Evolutionary conservation across 2,113 vertebrate genomes (phyloP).

Genomic region (Brevimyrus niger): DNA sequence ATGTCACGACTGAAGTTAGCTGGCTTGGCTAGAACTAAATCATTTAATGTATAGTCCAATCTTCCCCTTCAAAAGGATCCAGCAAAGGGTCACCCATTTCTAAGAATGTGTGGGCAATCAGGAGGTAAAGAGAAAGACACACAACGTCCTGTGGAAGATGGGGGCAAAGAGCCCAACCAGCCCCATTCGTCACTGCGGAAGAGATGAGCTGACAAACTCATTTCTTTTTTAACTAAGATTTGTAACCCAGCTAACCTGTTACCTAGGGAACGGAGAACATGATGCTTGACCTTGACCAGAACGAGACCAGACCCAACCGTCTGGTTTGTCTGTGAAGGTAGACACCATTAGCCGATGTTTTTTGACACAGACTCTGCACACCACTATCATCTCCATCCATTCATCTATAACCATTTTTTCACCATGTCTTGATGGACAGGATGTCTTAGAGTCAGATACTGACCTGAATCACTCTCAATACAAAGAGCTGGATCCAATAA

Average conservation of each 20-base stretch:
- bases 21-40: not conserved
- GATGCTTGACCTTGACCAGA: not conserved
- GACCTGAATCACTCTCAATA: not conserved
- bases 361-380: not conserved
- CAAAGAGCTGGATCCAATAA: not conserved
- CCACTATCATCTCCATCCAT: not conserved
- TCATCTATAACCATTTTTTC: not conserved
- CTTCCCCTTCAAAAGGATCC: not conserved
- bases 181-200: not conserved
- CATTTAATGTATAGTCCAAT: not conserved
- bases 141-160: not conserved
- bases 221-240: not conserved
- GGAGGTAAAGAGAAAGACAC: not conserved
- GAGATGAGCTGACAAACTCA: not conserved
- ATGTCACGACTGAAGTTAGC: not conserved
- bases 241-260: not conserved
- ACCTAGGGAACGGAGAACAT: not conserved
- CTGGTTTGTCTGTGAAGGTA: not conserved
- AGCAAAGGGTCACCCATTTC: not conserved
- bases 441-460: not conserved
- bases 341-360: not conserved
- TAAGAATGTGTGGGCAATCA: not conserved
- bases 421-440: not conserved
- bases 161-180: not conserved
- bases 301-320: not conserved